A percentile compares a stretch with the other conserved stretches of the same genome.
Evolutionary conservation across 2,888 invertebrate genomes (phyloP).

Genomic region (Drosophila anceps): DNA sequence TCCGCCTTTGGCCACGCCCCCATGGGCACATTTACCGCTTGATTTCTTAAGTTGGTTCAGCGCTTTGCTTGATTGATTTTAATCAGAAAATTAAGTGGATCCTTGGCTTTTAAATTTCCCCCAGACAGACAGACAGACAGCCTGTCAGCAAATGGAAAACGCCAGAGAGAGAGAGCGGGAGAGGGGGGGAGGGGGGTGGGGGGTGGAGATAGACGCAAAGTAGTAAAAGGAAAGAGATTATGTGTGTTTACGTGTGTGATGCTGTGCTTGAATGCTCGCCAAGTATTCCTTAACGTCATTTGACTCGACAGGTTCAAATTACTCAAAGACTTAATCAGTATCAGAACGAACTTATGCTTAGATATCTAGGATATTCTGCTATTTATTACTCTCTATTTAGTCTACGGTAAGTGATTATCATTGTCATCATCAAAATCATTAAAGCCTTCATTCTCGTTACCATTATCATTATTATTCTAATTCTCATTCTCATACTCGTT

Average conservation of each 20-base stretch:
- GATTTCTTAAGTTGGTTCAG: constrained; percentile 57
- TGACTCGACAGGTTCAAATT: background rate
- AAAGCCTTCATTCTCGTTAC: background rate
- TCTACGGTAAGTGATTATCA: background rate
- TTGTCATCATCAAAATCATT: background rate
- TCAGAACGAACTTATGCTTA: background rate
- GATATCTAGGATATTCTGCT: background rate
- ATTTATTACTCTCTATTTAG: background rate
- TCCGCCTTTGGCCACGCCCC: constrained; percentile 6
- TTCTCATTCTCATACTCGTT: background rate
- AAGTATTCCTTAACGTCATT: constrained; percentile 1
- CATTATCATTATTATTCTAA: background rate
- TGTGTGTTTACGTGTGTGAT: constrained; percentile 14
- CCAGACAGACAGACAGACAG: constrained; percentile 4
- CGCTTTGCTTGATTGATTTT: constrained; percentile 78
- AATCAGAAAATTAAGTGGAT: constrained; percentile 81
- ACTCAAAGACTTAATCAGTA: background rate
- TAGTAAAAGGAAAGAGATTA: background rate
- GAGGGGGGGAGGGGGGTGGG: background rate
- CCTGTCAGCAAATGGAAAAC: constrained; percentile 8
- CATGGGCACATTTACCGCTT: constrained; percentile 31
- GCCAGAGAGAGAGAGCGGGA: background rate
- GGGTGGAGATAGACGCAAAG: background rate
- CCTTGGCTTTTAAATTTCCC: constrained; percentile 40
- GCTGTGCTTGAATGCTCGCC: background rate